A percentile compares a stretch with the other conserved stretches of the same genome.
These are phyloP conservation scores for Corythaixoides concolor DNA, from an alignment of 2,113 vertebrate species.

Conservation along the genomic window DNA sequence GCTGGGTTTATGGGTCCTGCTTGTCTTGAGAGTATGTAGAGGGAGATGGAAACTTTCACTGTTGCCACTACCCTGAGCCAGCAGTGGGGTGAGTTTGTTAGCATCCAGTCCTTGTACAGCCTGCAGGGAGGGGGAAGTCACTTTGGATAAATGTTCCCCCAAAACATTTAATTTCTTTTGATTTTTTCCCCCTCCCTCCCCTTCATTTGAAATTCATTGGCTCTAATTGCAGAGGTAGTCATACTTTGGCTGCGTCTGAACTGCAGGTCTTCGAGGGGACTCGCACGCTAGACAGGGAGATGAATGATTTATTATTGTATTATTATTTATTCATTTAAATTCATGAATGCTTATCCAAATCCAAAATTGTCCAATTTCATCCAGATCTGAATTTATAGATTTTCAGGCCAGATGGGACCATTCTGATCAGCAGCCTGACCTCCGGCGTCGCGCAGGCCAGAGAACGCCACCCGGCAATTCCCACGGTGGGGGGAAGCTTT, in stretches of 20 bases:
- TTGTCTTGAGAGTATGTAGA: accelerated
- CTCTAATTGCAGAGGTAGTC: conserved; percentile 60
- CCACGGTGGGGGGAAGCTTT: accelerated
- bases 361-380: conserved; percentile 55
- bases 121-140: background rate
- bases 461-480: background rate
- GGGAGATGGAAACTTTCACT: background rate
- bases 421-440: conserved; percentile 54
- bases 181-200: background rate
- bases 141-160: background rate
- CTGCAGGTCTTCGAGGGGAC: conserved; percentile 28
- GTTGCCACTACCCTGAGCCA: background rate
- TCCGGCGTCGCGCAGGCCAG: background rate
- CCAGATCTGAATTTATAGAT: conserved; percentile 66
- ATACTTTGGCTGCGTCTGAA: conserved; percentile 57
- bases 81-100: background rate
- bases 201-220: conserved; percentile 45
- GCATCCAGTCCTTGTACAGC: background rate
- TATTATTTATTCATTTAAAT: conserved; percentile 71
- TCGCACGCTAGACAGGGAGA: background rate
- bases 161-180: background rate
- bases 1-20: background rate
- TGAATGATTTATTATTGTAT: conserved; percentile 66
- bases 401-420: conserved; percentile 42
- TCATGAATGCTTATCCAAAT: conserved; percentile 65